Percentiles rank a stretch among this genome's conserved stretches.
Evolutionary conservation across 2,797 vertebrate species (phyloP).

Genomic region (Myripristis jacobus): DNA sequence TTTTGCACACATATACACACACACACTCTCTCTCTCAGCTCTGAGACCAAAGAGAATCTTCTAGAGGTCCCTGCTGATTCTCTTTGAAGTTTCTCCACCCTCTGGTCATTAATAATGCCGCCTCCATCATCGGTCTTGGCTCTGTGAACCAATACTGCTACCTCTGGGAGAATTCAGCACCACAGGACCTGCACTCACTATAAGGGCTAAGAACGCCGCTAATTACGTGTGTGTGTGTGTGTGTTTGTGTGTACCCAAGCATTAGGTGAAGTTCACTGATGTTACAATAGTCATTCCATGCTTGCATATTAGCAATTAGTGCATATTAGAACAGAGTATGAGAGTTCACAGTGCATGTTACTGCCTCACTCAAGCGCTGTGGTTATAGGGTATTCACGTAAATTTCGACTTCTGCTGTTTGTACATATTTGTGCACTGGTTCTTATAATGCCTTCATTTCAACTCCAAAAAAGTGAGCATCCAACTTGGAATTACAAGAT

Average conservation of each 20-base stretch:
- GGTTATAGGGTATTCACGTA: too few relatives aligned
- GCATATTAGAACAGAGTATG: too few relatives aligned
- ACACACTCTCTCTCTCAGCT: constrained; percentile 7
- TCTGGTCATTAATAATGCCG: constrained; percentile 61
- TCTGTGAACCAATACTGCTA: constrained; percentile 46
- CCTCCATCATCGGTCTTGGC: constrained; percentile 38
- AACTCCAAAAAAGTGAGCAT: too few relatives aligned
- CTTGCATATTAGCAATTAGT: too few relatives aligned
- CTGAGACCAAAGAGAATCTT: constrained; percentile 56
- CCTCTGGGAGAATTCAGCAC: constrained; percentile 36
- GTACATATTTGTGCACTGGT: too few relatives aligned
- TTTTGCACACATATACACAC: constrained; percentile 17
- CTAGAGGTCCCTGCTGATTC: constrained; percentile 43
- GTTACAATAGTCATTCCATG: too few relatives aligned
- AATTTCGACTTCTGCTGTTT: too few relatives aligned
- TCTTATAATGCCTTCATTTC: too few relatives aligned
- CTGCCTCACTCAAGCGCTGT: not conserved
- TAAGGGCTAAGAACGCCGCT: constrained; percentile 21
- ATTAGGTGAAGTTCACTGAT: not conserved
- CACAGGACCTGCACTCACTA: constrained; percentile 31
- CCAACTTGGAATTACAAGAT: too few relatives aligned
- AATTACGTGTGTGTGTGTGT: constrained; percentile 19
- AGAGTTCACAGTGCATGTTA: too few relatives aligned
- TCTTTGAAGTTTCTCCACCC: constrained; percentile 64
- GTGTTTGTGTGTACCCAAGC: not conserved